Evolutionary conservation across 2,797 vertebrate genomes (phyloP), one percentile per base, ranked within the genome.

Genomic region (Pteropus rufus): DNA sequence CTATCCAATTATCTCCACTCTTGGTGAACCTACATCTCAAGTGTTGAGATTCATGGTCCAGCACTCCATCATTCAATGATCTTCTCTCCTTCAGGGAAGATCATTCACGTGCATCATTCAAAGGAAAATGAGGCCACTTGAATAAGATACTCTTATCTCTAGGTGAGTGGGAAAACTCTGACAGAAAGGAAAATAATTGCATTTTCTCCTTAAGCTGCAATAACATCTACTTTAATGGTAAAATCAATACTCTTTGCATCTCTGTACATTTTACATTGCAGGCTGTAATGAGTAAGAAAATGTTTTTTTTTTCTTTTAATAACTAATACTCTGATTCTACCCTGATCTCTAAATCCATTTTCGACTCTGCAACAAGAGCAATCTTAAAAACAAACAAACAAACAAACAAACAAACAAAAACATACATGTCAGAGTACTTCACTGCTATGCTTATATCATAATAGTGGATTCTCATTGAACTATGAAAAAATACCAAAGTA

Each of bases 281-380:
- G 94, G 52, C 69, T 95, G 31, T 97, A 97, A 97, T 95, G 96
- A 97, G 91, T 2, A 3, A 94, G 94, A 95, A 97, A 95, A 94
- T 92, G 85, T 36, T 36, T 36, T 36, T 92, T 34, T 72, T 97
- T 91, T 93, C 91, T 95, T 96, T 97, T 97, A 95, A 96, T 96
- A 97, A 93, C 94, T 60, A 96, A 94, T 93, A 64, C 52, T 96
- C 73, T 96, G 77, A 91, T 89, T 77, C 52, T 97, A 92, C 36
- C 36, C 36, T 36, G 36, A 36, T 36, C 36, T 36, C 36, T 36
- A 36, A 36, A 36, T 36, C 36, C 36, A 36, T 36, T 36, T 36
- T 36, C 36, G 36, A 36, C 36, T 36, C 36, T 36, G 36, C 36
- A 36, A 36, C 36, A 36, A 36, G 36, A 36, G 36, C 36, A 36